Evolutionary conservation across 1,140 invertebrate species (phyloP), one percentile per base, ranked within the genome.

Genomic region (Telenomus remus): DNA sequence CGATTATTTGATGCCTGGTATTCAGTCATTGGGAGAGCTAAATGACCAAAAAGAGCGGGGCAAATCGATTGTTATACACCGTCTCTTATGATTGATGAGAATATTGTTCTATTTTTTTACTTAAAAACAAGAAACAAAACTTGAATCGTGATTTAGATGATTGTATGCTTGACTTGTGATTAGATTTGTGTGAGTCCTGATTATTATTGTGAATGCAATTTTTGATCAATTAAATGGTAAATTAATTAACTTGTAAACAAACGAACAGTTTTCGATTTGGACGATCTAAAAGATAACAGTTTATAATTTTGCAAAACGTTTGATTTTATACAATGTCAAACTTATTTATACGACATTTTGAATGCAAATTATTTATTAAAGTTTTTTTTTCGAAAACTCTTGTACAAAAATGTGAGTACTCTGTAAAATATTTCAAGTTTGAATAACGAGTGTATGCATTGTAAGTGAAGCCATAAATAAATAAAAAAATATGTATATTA

Each of bases 381-480:
- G 19, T 27, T 27, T n/a, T n/a, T n/a, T n/a, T n/a, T n/a, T 27
- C 19, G 6, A 27, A 27, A 27, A 27, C 19, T 27, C 19, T 27
- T 27, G 19, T 27, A 27, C 19, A 27, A 27, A 27, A 27, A 6
- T 27, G 19, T 27, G 19, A 27, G 19, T 27, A 27, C 19, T 10
- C 19, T 64, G 43, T 65, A 65, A 55, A 48, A 55, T 48, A 49
- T 43, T 10, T 14, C 42, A 11, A 39, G 44, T 14, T 55, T 49
- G 1, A 37, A 65, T 33, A 13, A 27, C 14, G 39, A 65, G 39
- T 65, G 44, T 48, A 51, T 51, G 54, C 16, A 68, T 57, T 68
- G 54, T 68, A 68, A 68, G 48, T 68, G 47, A 68, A 68, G 64
- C 64, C 64, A 68, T 68, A 68, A 68, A 46, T 59, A 68, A 68